Evolutionary conservation across 2,797 vertebrate genomes (phyloP), one percentile per base, ranked within the genome.

Genomic region (Margarornis squamiger): DNA sequence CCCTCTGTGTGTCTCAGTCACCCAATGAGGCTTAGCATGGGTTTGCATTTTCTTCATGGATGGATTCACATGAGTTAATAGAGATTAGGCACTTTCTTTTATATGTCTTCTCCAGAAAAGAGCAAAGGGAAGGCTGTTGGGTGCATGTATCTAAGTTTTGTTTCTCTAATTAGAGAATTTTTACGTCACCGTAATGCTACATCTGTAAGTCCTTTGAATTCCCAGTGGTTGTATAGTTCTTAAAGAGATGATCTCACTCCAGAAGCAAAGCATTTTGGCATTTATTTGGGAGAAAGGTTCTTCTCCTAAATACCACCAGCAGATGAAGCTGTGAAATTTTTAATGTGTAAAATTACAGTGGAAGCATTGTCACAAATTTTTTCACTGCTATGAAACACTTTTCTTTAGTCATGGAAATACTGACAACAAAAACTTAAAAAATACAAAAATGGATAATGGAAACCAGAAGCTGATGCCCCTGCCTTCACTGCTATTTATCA

Each of bases 51-150:
- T 91, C 83, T 38, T 39, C 59, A 45, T 70, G 70, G 63, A 57
- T 1, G 14, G 73, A 84, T 95, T 91, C 91, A 88, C 46, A 17
- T 48, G 32, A 94, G n/a, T 79, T 94, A 72, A 58, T 38, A 77
- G 65, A 90, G 41, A 74, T 94, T 39, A 91, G 43, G 10, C 58
- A 57, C 92, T 83, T 91, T 95, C 65, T 77, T 90, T 86, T n/a
- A 27, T 30, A 49, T 62, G 14, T 70, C 43, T 88, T 81, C 68
- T 90, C 65, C 55, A 84, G 77, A 92, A 51, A 21, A 77, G 10
- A 78, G 61, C 23, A 91, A 90, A 94, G 9, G 38, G 34, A 89
- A 78, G 41, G 27, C n/a, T 76, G 12, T 43, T 78, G 15, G 14
- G 27, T 54, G 23, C 15, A 59, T 34, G 11, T 20, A 76, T 77